Conservation (phyloP, 2,113 vertebrate genomes). For the Pseudorasbora parva region DNA sequence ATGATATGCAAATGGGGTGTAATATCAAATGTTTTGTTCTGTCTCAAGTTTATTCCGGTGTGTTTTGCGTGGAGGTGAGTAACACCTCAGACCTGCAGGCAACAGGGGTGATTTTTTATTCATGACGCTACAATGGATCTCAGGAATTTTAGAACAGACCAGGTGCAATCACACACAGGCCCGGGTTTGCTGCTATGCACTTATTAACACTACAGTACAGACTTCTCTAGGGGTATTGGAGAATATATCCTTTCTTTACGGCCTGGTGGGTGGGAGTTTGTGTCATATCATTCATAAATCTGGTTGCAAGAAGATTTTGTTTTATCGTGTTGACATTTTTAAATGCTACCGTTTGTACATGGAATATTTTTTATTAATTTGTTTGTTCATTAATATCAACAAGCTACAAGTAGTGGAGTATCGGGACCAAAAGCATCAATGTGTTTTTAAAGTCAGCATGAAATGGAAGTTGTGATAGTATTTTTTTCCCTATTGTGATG, state of each 20-base stretch:
- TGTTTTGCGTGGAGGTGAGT: slow-evolving; percentile 60
- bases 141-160: slow-evolving; percentile 31
- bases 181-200: background rate
- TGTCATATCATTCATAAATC: background rate
- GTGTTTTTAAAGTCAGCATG: no score
- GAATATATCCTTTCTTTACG: background rate
- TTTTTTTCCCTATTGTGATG: no score
- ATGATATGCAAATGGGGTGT: slow-evolving; percentile 79
- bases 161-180: slow-evolving; percentile 11
- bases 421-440: no score
- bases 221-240: background rate
- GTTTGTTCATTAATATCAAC: no score
- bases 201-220: slow-evolving; percentile 3
- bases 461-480: no score
- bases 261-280: background rate
- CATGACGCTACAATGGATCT: slow-evolving; percentile 39
- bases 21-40: slow-evolving; percentile 73
- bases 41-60: slow-evolving; percentile 64
- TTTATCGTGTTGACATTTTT: background rate
- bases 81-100: slow-evolving; percentile 49
- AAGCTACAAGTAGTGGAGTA: no score
- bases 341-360: no score
- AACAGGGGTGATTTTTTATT: slow-evolving; percentile 55
- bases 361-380: no score
- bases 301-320: background rate